Evolutionary conservation across 2,888 invertebrate species (phyloP).

Genomic region (Agrotis exclamationis): DNA sequence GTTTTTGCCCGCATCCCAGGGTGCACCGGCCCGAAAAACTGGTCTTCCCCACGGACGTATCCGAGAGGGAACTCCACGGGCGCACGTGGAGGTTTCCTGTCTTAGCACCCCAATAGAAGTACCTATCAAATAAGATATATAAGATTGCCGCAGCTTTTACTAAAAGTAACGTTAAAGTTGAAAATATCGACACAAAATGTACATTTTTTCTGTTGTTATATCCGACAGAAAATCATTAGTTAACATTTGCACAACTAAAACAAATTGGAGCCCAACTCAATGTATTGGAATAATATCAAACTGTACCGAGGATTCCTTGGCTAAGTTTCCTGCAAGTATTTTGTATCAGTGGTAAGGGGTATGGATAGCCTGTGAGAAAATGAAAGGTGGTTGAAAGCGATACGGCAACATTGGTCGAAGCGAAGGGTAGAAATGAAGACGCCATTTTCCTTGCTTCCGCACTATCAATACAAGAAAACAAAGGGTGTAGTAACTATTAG

Average conservation of each 20-base stretch:
- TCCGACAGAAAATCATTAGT: not conserved
- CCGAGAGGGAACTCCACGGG: too few relatives aligned
- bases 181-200: not conserved
- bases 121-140: too few relatives aligned
- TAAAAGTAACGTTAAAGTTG: not conserved
- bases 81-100: too few relatives aligned
- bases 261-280: too few relatives aligned
- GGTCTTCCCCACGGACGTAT: too few relatives aligned
- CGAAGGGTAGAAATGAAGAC: conserved; percentile 14
- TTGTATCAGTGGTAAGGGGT: not conserved
- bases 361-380: conserved; percentile 29
- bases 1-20: too few relatives aligned
- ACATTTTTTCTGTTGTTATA: too few relatives aligned
- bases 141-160: too few relatives aligned
- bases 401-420: conserved; percentile 13
- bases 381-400: conserved; percentile 42
- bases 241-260: too few relatives aligned
- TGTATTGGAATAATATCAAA: not conserved
- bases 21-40: too few relatives aligned
- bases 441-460: not conserved
- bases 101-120: too few relatives aligned
- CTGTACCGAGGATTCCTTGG: not conserved
- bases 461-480: not conserved
- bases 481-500: not conserved
- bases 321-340: conserved; percentile 6